Evolutionary conservation across 2,888 invertebrate genomes (phyloP), one percentile per base, ranked within the genome.

Genomic region (Drosophila birchii): DNA sequence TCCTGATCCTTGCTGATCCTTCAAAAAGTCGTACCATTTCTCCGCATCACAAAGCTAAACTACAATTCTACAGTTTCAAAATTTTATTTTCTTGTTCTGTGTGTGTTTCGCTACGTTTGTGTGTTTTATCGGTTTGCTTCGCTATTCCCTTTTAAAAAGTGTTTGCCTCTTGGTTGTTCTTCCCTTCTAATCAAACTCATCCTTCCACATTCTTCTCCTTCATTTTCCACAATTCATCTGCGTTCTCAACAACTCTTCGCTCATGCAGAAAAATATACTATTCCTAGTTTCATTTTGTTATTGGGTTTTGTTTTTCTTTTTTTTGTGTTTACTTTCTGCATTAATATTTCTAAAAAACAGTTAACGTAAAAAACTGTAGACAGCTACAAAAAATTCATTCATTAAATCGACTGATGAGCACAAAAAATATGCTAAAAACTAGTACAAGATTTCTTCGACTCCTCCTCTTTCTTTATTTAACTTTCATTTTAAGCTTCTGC

Each of bases 391-490:
- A 86, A 78, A 80, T 76, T 83, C 75, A 80, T 78, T 83, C 75
- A 77, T 81, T 86, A 79, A 81, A 78, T 76, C 79, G 83, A 81
- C 86, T 83, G 86, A 87, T 85, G 88, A 86, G 86, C 86, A 88
- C 86, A 86, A 86, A 80, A 78, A 86, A 85, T 78, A 86, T 86
- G 85, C 87, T 79, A 87, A 82, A 87, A 86, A 80, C 79, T 88
- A 88, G 70, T 78, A 84, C 74, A 78, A 86, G 76, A 76, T 66
- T 78, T 63, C 45, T 9, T 41, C 45, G 51, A 32, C 39, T 55
- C 32, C 69, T 14, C 29, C 16, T 68, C 47, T 34, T 4, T 34
- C 34, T 36, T 49, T 18, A 7, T 20, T 3, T 7, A 29, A 29
- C 29, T 6, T 29, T 29, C 29, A 29, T 29, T 29, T 29, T 29